phyloP scores from a whole-genome alignment of 2,113 vertebrate genomes.

The Centropus unirufus region DNA sequence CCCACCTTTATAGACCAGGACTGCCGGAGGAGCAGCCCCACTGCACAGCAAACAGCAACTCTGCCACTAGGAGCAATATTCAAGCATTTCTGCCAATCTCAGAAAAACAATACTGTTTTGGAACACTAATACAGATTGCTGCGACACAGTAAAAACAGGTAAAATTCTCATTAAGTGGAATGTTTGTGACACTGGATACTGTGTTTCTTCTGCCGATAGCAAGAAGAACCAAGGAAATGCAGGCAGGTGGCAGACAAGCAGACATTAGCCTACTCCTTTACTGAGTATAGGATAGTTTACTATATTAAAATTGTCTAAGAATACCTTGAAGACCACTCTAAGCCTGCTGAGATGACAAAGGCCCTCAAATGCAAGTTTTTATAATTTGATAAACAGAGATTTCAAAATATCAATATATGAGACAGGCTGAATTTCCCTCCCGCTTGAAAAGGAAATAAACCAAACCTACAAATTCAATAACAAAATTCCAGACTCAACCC shows the following conservation, averaged over 20 bases:
- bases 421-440: neutral
- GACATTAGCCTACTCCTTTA: neutral
- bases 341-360: neutral
- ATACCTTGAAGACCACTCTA: neutral
- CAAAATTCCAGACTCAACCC: neutral
- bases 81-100: neutral
- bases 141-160: neutral
- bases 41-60: neutral
- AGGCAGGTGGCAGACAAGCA: neutral
- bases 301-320: neutral
- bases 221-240: neutral
- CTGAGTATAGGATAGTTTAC: neutral
- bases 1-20: neutral
- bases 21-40: neutral
- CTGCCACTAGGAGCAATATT: neutral
- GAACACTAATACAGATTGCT: neutral
- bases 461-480: neutral
- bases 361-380: neutral
- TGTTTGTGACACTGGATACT: neutral
- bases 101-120: neutral
- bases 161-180: neutral
- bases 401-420: neutral
- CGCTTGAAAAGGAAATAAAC: neutral
- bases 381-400: neutral
- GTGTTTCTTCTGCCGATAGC: neutral